Evolutionary conservation across 2,797 vertebrate species (phyloP).

Genomic region (Cossypha caffra): DNA sequence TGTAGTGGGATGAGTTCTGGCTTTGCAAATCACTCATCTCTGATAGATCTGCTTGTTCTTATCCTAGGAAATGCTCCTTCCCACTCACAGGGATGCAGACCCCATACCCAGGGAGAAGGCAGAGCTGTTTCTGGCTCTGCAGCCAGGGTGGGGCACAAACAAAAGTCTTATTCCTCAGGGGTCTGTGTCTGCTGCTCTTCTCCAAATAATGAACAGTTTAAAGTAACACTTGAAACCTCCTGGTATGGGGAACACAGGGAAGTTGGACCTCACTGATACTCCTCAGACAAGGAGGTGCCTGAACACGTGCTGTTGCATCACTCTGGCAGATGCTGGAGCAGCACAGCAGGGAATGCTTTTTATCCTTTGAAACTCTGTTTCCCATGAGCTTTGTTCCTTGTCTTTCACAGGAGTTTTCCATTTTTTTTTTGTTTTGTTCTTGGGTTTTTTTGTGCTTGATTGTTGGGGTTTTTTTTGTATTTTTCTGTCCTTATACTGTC

Average conservation of each 20-base stretch:
- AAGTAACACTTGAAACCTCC: neutral
- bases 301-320: rapidly evolving
- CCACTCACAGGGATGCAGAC: neutral
- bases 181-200: neutral
- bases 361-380: neutral
- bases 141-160: rapidly evolving
- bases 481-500: neutral
- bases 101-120: neutral
- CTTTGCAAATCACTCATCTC: neutral
- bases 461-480: neutral
- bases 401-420: neutral
- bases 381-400: neutral
- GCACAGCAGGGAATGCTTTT: neutral
- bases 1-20: neutral
- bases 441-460: too few species aligned
- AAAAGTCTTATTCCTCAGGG: neutral
- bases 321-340: neutral
- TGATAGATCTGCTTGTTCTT: neutral
- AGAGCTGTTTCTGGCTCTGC: neutral
- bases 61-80: neutral
- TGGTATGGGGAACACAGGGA: neutral
- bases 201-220: neutral
- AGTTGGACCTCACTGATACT: neutral
- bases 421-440: too few species aligned
- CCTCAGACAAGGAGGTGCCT: neutral